Base-by-base conservation (phyloP, 1,140 invertebrate genomes). In the Tetramorium simillimum region DNA sequence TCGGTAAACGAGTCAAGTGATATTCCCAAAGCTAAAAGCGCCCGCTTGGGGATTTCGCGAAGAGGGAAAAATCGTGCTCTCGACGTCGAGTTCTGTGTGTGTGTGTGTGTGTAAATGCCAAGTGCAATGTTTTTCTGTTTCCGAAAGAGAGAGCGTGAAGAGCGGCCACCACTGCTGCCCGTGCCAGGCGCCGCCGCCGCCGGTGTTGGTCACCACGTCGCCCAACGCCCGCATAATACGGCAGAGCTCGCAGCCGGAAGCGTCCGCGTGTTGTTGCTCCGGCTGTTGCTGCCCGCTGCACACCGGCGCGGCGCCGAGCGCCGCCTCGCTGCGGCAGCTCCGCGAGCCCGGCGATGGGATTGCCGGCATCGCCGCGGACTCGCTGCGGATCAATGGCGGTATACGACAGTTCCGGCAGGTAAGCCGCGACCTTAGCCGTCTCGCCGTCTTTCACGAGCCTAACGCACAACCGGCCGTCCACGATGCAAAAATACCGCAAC, bases 361-460 rank as follows among this genome's bases (percentile, higher is more conserved):
- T 84, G 98, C 98, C n/a, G 98, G 98, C 92, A 99, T 99, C 92
- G 99, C 99, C 2, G 98, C 98, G n/a, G 99, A 99, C 95, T 99
- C 98, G 49, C 96, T 99, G 91, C 96, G 99, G 87, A 98, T 99
- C 95, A 99, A 99, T 96, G 99, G 99, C 70, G 99, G 98, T 86
- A 98, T 99, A 95, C 96, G 98, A 90, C 98, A 98, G 92, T 99
- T 99, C 95, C 98, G 98, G 95, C 98, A 99, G 97, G 98, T 98
- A 97, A 96, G 96, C 90, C 40, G 3, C 60, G n/a, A 18, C 53
- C n/a, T 28, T 33, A 37, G 33, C 46, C 21, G 21, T 18, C 53
- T 40, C 14, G 37, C 46, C 24, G 9, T 56, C 28, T 21, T 82
- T 46, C 63, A 37, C 81, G 73, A 65, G 18, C 7, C 63, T 69